Base-by-base conservation (phyloP, 2,797 vertebrate species). In the Adelosebastes latens region DNA sequence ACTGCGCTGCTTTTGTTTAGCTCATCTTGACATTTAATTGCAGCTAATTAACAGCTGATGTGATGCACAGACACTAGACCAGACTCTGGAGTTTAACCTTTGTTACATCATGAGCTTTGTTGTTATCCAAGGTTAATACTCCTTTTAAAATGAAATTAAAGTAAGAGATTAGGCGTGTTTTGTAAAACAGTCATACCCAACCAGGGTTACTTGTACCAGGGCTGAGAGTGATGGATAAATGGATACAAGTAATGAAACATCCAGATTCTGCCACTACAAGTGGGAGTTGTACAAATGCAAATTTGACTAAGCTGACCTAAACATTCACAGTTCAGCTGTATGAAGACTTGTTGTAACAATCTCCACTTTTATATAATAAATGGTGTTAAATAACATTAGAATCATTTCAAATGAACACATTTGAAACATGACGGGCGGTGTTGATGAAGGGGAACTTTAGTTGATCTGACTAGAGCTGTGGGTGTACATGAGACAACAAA, bases 31-130 rank as follows among this genome's bases (percentile, higher is more conserved):
- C 25, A 42, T 76, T 84, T 20, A 10, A 70, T 29, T 71, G 25
- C 56, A 69, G 59, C n/a, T 63, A 36, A 80, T 82, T 72, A 62
- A 65, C 27, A 34, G 53, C 20, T 56, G 10, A 69, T 64, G 9
- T n/a, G 34, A 72, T 22, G 12, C 20, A 60, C 3, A 62, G 13
- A 27, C 12, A 60, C 36, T 29, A 56, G 6, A 39, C 22, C 59
- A 60, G 53, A 72, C 42, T 46, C 24, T 55, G 22, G 20, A 59
- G 11, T 58, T 39, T 9, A 32, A 56, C 52, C 16, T 64, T 53
- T 64, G 56, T 62, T 22, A 20, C 49, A 13, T 63, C 2, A 14
- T 36, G 13, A 78, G 22, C n/a, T n/a, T 36, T 34, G 12, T 7
- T 13, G 7, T 58, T 68, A 29, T 49, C 18, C 11, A 42, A 36